Base-by-base conservation (phyloP, 1,140 invertebrate genomes). In the Panagrolaimus sp. region DNA sequence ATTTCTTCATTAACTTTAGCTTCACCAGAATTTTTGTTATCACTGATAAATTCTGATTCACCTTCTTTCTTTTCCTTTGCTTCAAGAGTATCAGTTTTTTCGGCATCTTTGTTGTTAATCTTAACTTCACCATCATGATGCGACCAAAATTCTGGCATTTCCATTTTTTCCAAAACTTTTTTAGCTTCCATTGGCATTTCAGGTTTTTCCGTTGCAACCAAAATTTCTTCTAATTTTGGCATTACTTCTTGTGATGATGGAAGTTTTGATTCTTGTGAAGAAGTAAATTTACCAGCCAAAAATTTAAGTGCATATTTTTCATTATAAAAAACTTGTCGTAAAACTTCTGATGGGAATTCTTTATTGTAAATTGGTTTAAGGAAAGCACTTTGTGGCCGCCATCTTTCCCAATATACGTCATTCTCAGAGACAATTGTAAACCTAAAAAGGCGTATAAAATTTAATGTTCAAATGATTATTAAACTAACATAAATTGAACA, bases 401-500 rank as follows among this genome's bases (percentile, higher is more conserved):
- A 57, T 11, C 51, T 20, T 57, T 57, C 51, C 51, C 51, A 57
- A 27, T 57, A 57, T 20, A 57, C 27, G n/a, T 57, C 51, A 57
- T 57, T 57, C 27, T 57, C 51, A 23, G 51, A 20, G 1, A 27
- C 13, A 57, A 57, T 57, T 16, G 51, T 57, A 11, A 57, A 27
- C 51, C 51, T 57, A 11, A 57, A 57, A 57, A 57, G 1, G 7
- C 1, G 7, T 8, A 11, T 14, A 8, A 0, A 51, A 9, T 51
- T 16, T 25, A 51, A 51, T 51, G 25, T 25, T 20, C 9, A 57
- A 16, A 0, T 20, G 0, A 25, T 14, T 11, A 20, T 20, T 25
- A 57, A 3, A 16, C 51, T 20, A 11, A 75, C 72, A 73, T 63
- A 70, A 75, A 75, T 38, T 75, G 73, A 27, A 75, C 69, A 53